Evolutionary conservation across 2,113 vertebrate genomes (phyloP).

Genomic region (Stictonetta naevosa): DNA sequence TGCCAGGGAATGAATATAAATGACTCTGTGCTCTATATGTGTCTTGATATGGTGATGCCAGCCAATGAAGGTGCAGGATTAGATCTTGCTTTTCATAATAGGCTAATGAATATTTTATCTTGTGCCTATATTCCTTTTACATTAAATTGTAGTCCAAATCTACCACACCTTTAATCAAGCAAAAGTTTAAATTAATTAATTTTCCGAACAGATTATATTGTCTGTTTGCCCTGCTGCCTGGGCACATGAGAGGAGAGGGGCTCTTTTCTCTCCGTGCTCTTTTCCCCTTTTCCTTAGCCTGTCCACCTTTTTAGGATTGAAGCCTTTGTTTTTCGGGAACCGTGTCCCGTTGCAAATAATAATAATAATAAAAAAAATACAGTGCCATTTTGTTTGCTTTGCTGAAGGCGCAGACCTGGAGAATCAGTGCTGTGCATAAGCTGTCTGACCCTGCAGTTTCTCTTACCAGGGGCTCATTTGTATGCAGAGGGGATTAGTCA

Average conservation of each 20-base stretch:
- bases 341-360: neutral
- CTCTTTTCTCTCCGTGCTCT: neutral
- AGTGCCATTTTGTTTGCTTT: conserved; percentile 72
- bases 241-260: neutral
- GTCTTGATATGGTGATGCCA: neutral
- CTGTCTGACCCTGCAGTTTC: conserved; percentile 75
- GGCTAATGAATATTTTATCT: conserved; percentile 57
- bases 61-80: conserved; percentile 28
- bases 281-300: neutral
- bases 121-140: neutral
- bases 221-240: neutral
- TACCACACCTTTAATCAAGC: neutral
- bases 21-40: neutral
- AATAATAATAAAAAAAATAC: neutral
- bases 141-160: neutral
- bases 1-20: conserved; percentile 65
- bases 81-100: conserved; percentile 16
- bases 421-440: conserved; percentile 65
- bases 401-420: conserved; percentile 73
- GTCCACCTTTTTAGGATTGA: neutral
- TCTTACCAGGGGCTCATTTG: conserved; percentile 88
- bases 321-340: conserved; percentile 27
- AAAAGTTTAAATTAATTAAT: neutral
- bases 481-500: conserved; percentile 93
- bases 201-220: neutral